Conservation (phyloP, 1,140 invertebrate species). For the Lucilia sericata region DNA sequence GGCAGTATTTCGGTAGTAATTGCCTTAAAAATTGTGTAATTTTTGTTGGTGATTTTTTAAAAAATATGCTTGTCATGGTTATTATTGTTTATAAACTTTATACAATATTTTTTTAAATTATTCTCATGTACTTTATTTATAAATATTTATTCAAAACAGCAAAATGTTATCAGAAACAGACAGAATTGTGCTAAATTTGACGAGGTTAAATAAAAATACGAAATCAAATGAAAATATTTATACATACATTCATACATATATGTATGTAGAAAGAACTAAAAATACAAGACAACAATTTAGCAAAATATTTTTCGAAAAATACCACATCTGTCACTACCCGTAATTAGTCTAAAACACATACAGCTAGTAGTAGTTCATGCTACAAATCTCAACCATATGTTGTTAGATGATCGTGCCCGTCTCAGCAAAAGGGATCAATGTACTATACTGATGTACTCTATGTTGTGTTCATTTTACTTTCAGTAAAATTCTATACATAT, state of each 20-base stretch:
- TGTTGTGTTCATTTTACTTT: neutral
- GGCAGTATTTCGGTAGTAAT: too few species aligned
- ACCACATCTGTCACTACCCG: neutral
- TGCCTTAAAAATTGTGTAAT: neutral
- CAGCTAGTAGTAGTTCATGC: neutral
- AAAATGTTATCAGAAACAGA: slow-evolving; percentile 7
- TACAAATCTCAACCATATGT: neutral
- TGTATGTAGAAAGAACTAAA: neutral
- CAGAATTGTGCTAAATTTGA: slow-evolving; percentile 18
- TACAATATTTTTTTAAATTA: neutral
- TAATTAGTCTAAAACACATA: neutral
- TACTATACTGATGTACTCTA: neutral
- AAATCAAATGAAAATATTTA: neutral
- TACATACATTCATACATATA: too few species aligned
- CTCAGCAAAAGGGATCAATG: slow-evolving; percentile 13
- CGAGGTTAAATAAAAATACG: neutral
- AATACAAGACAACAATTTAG: neutral
- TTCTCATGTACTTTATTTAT: slow-evolving; percentile 4
- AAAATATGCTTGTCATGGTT: neutral
- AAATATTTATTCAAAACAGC: neutral
- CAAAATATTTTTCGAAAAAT: neutral
- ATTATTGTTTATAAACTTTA: neutral
- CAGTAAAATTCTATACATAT: neutral
- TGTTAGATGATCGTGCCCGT: neutral
- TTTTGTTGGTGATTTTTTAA: neutral